These are phyloP conservation scores for Priapulus caudatus DNA, from an alignment of 2,888 invertebrate genomes.

Conservation along the genomic window DNA sequence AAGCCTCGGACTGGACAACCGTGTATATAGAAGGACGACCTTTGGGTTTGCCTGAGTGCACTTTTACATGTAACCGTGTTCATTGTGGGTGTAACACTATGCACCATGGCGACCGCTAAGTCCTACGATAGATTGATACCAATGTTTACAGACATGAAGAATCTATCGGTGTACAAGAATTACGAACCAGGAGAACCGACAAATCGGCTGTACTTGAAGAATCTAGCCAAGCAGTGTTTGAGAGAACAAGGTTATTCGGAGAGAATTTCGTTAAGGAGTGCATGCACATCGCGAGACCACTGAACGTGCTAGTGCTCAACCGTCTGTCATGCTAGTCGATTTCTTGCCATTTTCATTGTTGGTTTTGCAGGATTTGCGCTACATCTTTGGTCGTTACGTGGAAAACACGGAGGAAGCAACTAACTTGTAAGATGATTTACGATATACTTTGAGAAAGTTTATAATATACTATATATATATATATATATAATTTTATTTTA, in stretches of 20 bases:
- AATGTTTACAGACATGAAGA: slow-evolving; percentile 6
- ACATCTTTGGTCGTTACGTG: slow-evolving; percentile 59
- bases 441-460: too few species aligned
- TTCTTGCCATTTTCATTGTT: too few species aligned
- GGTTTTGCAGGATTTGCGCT: slow-evolving; percentile 50
- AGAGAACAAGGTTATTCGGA: too few species aligned
- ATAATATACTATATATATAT: too few species aligned
- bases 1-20: background rate
- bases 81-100: too few species aligned
- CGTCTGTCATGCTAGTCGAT: too few species aligned
- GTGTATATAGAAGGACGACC: background rate
- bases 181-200: slow-evolving; percentile 69
- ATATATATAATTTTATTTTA: too few species aligned
- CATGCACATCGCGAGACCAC: too few species aligned
- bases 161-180: slow-evolving; percentile 65
- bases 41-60: too few species aligned
- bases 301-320: too few species aligned
- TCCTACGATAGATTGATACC: background rate
- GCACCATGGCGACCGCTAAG: background rate
- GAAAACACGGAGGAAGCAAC: slow-evolving; percentile 39
- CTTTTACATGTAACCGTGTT: too few species aligned
- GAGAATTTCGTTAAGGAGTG: too few species aligned
- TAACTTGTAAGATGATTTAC: slow-evolving; percentile 28
- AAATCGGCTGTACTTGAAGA: slow-evolving; percentile 79
- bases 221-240: slow-evolving; percentile 71